Evolutionary conservation across 2,113 vertebrate genomes (phyloP).

Genomic region (Smithornis capensis): DNA sequence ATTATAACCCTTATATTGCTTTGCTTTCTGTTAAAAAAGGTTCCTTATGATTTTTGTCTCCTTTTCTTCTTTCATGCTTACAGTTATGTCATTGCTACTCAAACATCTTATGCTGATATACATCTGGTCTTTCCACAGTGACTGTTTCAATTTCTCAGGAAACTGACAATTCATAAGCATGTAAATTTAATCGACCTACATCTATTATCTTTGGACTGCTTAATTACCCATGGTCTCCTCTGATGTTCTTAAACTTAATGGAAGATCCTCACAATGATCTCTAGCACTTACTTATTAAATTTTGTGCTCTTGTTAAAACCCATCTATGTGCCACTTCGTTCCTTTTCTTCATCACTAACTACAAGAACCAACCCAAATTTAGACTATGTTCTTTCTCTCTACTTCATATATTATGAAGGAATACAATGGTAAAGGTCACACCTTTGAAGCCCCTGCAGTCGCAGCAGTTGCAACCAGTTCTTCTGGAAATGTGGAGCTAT

Average conservation of each 20-base stretch:
- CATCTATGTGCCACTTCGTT: not conserved
- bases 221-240: not conserved
- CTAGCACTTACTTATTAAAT: not conserved
- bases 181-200: not conserved
- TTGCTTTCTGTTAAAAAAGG: not conserved
- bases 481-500: not conserved
- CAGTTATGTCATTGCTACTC: not conserved
- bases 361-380: not conserved
- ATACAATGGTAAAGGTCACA: not conserved
- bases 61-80: not conserved
- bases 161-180: not conserved
- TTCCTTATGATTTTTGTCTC: not conserved
- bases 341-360: not conserved
- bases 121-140: not conserved
- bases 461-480: constrained; percentile 68
- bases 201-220: not conserved
- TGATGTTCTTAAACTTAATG: not conserved
- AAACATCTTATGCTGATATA: not conserved
- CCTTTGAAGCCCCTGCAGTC: constrained; percentile 70
- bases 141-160: not conserved
- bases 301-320: not conserved
- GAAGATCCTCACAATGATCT: not conserved
- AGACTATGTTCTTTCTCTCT: not conserved
- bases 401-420: not conserved
- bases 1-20: not conserved